These are phyloP conservation scores for Cheirogaleus major DNA, from an alignment of 2,797 vertebrate genomes.

Conservation along the genomic window DNA sequence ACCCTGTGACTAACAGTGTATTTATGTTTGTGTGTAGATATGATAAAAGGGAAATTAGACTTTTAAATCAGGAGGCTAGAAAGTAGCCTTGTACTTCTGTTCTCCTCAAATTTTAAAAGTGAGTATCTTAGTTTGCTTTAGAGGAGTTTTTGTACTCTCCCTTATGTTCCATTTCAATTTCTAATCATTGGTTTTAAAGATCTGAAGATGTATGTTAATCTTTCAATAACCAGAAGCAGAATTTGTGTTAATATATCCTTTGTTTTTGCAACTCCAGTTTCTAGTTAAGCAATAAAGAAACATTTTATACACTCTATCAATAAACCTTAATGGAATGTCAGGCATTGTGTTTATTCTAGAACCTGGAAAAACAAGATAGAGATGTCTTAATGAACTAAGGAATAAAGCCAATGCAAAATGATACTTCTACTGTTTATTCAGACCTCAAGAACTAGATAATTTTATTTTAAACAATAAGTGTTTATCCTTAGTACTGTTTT, in stretches of 20 bases:
- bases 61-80: slow-evolving; percentile 39
- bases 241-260: not conserved
- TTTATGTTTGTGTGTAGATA: not conserved
- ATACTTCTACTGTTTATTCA: not conserved
- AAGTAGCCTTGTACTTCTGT: not conserved
- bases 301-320: not conserved
- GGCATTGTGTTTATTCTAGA: not conserved
- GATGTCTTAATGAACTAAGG: not conserved
- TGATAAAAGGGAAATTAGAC: slow-evolving; percentile 47
- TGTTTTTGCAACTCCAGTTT: not conserved
- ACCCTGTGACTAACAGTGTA: not conserved
- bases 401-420: not conserved
- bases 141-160: not conserved
- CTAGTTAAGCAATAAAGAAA: not conserved
- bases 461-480: not conserved
- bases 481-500: not conserved
- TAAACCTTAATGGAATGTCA: not conserved
- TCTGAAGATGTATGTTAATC: not conserved
- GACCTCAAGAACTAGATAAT: not conserved
- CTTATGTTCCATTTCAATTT: slow-evolving; percentile 29
- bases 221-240: not conserved
- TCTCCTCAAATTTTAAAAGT: slow-evolving; percentile 16
- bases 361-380: not conserved
- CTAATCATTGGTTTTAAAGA: not conserved
- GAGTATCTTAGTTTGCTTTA: not conserved